Evolutionary conservation across 2,888 invertebrate species (phyloP).

Genomic region (Eumacrocentrus americanus): DNA sequence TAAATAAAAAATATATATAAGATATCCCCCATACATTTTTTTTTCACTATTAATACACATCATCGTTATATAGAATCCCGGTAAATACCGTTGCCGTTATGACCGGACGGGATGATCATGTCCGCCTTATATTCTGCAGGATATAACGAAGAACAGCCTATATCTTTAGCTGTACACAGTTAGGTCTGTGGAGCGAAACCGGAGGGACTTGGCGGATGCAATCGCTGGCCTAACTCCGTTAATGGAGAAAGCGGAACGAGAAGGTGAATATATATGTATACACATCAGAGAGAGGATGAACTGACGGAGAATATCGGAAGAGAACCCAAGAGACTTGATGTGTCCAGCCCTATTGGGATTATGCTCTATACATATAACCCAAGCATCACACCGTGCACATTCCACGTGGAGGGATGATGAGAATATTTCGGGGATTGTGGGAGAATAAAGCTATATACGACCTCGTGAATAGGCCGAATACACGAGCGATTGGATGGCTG

Average conservation of each 20-base stretch:
- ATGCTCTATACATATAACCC: background rate
- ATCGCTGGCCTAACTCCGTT: constrained; percentile 18
- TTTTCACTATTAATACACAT: background rate
- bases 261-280: background rate
- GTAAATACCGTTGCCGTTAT: background rate
- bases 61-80: background rate
- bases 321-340: background rate
- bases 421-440: constrained; percentile 7
- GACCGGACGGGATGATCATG: background rate
- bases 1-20: background rate
- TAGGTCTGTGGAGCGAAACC: background rate
- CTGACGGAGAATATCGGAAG: background rate
- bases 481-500: background rate
- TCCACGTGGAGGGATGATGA: background rate
- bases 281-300: background rate
- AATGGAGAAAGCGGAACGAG: constrained; percentile 10
- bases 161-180: background rate
- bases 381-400: constrained; percentile 3
- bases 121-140: background rate
- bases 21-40: background rate
- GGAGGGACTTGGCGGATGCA: background rate
- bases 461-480: background rate
- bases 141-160: background rate
- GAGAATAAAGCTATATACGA: background rate
- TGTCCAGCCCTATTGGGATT: background rate